A percentile compares a stretch with the other conserved stretches of the same genome.
phyloP scores from a whole-genome alignment of 2,797 vertebrate species.

The Poeciliopsis paucimaculata region DNA sequence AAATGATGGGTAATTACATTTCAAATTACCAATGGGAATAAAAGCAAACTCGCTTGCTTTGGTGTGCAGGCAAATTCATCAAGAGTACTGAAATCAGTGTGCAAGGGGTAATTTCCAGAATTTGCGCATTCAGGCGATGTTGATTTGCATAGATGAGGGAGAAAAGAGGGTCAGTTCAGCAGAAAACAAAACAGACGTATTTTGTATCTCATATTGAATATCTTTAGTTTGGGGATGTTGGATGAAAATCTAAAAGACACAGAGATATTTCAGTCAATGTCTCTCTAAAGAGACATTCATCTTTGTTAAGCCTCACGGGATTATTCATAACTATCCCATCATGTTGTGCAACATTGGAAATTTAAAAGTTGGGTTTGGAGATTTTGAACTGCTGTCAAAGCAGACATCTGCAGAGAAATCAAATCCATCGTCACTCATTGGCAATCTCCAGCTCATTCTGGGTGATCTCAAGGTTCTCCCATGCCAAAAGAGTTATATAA shows the following conservation, averaged over 20 bases:
- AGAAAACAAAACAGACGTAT: slow-evolving; percentile 37
- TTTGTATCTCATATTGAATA: slow-evolving; percentile 16
- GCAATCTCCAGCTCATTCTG: neutral
- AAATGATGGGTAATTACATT: slow-evolving; percentile 78
- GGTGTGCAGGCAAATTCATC: slow-evolving; percentile 59
- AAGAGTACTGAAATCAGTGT: slow-evolving; percentile 53
- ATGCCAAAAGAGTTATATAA: neutral
- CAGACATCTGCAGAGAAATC: neutral
- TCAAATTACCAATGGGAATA: slow-evolving; percentile 74
- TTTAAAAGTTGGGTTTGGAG: neutral
- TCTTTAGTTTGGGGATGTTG: neutral
- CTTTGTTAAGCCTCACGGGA: neutral
- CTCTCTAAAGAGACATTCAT: neutral
- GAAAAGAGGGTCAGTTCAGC: slow-evolving; percentile 54
- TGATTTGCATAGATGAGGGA: slow-evolving; percentile 63
- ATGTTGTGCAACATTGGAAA: neutral
- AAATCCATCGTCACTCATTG: neutral
- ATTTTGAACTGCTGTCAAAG: neutral
- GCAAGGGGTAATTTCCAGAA: slow-evolving; percentile 60
- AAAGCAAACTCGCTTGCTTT: slow-evolving; percentile 65
- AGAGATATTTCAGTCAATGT: neutral
- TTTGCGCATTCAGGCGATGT: slow-evolving; percentile 51
- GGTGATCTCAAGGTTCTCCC: neutral
- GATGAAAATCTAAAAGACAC: slow-evolving; percentile 1
- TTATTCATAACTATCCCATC: neutral